Evolutionary conservation across 2,797 vertebrate species (phyloP), one percentile per base, ranked within the genome.

Genomic region (Eptatretus atami): DNA sequence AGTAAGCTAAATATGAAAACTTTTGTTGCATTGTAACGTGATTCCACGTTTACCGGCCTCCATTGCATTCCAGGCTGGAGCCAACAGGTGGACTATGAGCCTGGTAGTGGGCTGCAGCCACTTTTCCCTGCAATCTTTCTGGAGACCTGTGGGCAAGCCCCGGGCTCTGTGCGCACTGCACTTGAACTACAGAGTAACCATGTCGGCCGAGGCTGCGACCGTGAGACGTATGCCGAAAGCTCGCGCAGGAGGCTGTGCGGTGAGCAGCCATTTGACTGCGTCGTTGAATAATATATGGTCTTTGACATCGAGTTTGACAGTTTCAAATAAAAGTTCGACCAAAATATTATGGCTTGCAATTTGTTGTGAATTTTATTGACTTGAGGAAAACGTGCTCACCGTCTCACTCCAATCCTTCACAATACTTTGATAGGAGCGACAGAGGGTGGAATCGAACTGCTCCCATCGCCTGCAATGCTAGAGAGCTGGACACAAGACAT

Each of bases 161-260:
- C 94, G 70, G 93, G 88, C 2, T 88, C 78, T 0, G 77, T 86
- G 68, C 82, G 82, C 68, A 77, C 78, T 66, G 82, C 76, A 1
- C 78, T 82, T 24, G 83, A 95, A 66, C 75, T 95, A 63, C 84
- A 88, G 75, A 93, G 78, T 60, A 86, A 78, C 60, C 82, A 80
- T 68, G 84, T 83, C 1, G 82, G 84, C n/a, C 88, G 87, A 67
- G 87, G 86, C 69, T 96, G 88, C 11, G 84, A 94, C 66, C 79
- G 82, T 0, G 82, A 92, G 71, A 86, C 86, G 1, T 90, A 93
- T 74, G 86, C 86, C 0, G 86, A 96, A 72, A 85, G 84, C 68
- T 86, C 86, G 24, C 77, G 88, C 25, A 84, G 93, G 73, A 85
- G 86, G 65, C 76, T 94, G 64, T 96, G 90, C 15, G 90, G 90